A percentile compares a stretch with the other conserved stretches of the same genome.
Evolutionary conservation across 1,140 invertebrate species (phyloP).

Genomic region (Sycophaga agraensis): DNA sequence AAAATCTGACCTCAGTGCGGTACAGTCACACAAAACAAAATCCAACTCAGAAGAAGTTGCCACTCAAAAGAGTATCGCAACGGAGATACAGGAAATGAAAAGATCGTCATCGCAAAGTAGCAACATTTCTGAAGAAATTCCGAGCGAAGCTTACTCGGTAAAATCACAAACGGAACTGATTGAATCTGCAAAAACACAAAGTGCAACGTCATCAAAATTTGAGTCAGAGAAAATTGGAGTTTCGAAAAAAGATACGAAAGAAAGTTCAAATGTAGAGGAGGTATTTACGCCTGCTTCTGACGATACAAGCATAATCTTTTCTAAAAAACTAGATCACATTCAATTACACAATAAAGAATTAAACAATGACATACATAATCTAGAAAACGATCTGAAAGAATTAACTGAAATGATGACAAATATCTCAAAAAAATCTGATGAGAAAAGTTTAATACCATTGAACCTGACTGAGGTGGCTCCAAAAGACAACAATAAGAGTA

Average conservation of each 20-base stretch:
- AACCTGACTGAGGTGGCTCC: background rate
- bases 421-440: conserved; percentile 46
- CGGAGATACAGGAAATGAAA: conserved; percentile 27
- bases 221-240: background rate
- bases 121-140: conserved; percentile 33
- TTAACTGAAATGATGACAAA: conserved; percentile 53
- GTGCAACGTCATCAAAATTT: background rate
- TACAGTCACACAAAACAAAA: conserved; percentile 12
- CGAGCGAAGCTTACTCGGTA: conserved; percentile 31
- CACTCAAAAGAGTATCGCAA: conserved; percentile 27
- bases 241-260: conserved; percentile 5
- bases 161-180: conserved; percentile 13
- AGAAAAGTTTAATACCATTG: conserved; percentile 31
- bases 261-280: conserved; percentile 2
- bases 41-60: conserved; percentile 35
- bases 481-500: conserved; percentile 21
- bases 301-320: conserved; percentile 31
- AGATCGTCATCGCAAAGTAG: conserved; percentile 33
- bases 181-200: conserved; percentile 6
- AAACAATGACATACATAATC: conserved; percentile 49
- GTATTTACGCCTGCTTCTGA: background rate
- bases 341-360: conserved; percentile 50
- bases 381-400: conserved; percentile 51
- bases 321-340: conserved; percentile 41
- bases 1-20: conserved; percentile 19